Evolutionary conservation across 2,888 invertebrate genomes (phyloP).

Genomic region (Spilosoma lubricipeda): DNA sequence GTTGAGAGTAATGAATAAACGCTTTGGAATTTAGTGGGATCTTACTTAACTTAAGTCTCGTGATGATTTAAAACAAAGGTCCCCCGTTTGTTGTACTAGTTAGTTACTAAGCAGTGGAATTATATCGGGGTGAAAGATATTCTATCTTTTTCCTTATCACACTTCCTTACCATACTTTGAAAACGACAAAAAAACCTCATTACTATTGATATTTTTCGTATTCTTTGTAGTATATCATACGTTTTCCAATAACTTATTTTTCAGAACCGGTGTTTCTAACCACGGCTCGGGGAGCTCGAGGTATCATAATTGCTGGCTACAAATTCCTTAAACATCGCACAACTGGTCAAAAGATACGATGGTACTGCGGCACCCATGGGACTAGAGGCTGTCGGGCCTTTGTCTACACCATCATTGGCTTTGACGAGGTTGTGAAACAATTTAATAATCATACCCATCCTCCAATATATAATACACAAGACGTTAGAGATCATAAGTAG

Average conservation of each 20-base stretch:
- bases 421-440: constrained; percentile 15
- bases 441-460: constrained; percentile 29
- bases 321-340: constrained; percentile 26
- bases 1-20: neutral
- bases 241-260: neutral
- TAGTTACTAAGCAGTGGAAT: neutral
- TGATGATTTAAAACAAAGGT: neutral
- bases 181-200: no score
- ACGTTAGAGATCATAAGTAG: no score
- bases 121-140: neutral
- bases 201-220: neutral
- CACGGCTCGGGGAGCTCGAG: constrained; percentile 12
- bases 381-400: constrained; percentile 44
- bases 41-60: no score
- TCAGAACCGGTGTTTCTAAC: constrained; percentile 15
- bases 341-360: constrained; percentile 38
- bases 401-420: constrained; percentile 32
- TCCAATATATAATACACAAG: neutral
- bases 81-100: neutral
- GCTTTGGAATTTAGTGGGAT: neutral
- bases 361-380: constrained; percentile 48
- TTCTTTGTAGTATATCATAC: neutral
- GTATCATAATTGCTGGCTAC: constrained; percentile 23
- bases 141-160: no score
- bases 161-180: no score